phyloP scores from a whole-genome alignment of 1,140 invertebrate species.

The Papilio dardanus region DNA sequence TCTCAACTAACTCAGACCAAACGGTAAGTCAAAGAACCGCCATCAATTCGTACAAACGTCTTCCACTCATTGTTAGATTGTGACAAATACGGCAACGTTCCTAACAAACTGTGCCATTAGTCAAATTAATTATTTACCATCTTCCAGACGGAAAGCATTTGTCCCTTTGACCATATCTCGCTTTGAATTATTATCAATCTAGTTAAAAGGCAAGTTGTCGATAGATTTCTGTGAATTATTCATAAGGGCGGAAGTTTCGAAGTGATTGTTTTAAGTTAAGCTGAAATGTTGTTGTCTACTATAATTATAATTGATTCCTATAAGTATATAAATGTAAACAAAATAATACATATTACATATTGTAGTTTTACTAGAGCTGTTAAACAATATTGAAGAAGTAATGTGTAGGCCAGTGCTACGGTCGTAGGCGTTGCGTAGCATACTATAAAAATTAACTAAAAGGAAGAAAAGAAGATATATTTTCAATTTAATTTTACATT shows the following conservation, averaged over 20 bases:
- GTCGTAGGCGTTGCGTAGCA: too few species aligned
- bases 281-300: neutral
- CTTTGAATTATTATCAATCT: conserved; percentile 61
- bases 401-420: too few species aligned
- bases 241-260: conserved; percentile 41
- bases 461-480: too few species aligned
- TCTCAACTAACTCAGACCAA: conserved; percentile 8
- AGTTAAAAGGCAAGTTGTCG: conserved; percentile 67
- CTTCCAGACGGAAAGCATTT: conserved; percentile 54
- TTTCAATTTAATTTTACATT: too few species aligned
- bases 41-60: conserved; percentile 31
- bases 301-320: neutral
- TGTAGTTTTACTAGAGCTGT: too few species aligned
- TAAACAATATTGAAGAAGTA: too few species aligned
- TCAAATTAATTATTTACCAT: conserved; percentile 79
- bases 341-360: too few species aligned
- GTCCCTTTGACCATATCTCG: conserved; percentile 69
- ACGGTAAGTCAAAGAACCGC: conserved; percentile 28
- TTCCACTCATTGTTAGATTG: conserved; percentile 60
- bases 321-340: neutral
- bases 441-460: too few species aligned
- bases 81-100: conserved; percentile 70
- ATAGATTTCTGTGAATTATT: conserved; percentile 53
- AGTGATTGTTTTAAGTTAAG: conserved; percentile 37
- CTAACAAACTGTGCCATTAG: conserved; percentile 75